Evolutionary conservation across 2,888 invertebrate genomes (phyloP).

Genomic region (Nasonovia ribisnigri): DNA sequence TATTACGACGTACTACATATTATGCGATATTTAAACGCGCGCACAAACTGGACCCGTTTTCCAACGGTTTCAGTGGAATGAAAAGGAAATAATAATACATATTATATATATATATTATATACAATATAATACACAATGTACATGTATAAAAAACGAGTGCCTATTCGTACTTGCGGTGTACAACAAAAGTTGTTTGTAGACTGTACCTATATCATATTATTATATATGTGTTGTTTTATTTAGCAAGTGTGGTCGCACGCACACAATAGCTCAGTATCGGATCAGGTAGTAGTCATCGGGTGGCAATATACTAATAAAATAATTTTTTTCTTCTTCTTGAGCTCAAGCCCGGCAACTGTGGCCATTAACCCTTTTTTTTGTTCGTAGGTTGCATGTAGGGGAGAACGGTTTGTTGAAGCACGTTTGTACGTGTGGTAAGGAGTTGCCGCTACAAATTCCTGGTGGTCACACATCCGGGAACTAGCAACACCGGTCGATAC

Average conservation of each 20-base stretch:
- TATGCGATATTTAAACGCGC: neutral
- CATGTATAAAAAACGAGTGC: conserved; percentile 7
- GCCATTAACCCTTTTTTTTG: too few species aligned
- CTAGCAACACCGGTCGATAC: too few species aligned
- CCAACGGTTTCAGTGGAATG: conserved; percentile 50
- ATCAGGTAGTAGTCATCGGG: neutral
- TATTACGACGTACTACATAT: neutral
- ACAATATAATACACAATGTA: too few species aligned
- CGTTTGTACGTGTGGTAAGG: too few species aligned
- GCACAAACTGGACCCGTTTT: conserved; percentile 44
- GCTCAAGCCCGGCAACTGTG: too few species aligned
- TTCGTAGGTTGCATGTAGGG: too few species aligned
- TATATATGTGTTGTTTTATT: neutral
- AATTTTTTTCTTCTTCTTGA: too few species aligned
- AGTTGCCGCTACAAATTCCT: too few species aligned
- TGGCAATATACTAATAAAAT: neutral
- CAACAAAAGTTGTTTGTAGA: conserved; percentile 43
- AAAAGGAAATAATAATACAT: neutral
- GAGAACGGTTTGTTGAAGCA: too few species aligned
- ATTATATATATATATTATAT: neutral
- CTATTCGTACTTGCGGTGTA: neutral
- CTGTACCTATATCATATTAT: neutral
- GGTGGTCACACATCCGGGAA: too few species aligned
- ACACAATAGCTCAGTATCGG: neutral
- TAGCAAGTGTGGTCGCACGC: conserved; percentile 43